Evolutionary conservation across 2,113 vertebrate species (phyloP), one percentile per base, ranked within the genome.

Genomic region (Saccopteryx leptura): DNA sequence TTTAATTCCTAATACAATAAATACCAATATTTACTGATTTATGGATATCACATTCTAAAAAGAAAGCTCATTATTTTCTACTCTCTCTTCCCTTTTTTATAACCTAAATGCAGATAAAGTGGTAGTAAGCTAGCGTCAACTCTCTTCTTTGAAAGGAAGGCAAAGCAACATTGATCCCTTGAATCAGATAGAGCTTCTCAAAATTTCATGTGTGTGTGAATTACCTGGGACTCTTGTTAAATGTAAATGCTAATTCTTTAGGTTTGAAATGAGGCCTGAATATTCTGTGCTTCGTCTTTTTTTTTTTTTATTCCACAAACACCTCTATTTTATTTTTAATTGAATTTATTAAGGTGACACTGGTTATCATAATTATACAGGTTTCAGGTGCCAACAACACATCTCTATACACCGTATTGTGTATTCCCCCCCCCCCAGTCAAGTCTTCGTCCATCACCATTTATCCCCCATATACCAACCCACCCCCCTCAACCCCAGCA

Each of bases 11-110:
- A 88, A 92, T 7, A 76, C 1, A 76, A 24, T 78, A 50, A 81
- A 52, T 60, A 71, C 13, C n/a, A 74, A 54, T 84, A 90, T 85
- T 83, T 78, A 94, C 50, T 31, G 2, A 81, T 46, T 80, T 80
- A 68, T 90, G 18, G 13, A n/a, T 56, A 0, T 81, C 50, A 84
- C 24, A 92, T 85, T 14, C 56, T 84, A 66, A 82, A 76, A 78
- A 86, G 60, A 50, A 91, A 61, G 31, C 19, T 93, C 4, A 21
- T 52, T 52, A 69, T 74, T 96, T 95, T 66, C 69, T 87, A 33
- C 23, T n/a, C 17, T 66, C 60, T 76, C 50, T 76, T 26, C 19
- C 31, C 74, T 13, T 91, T 48, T 2, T 71, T 19, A 66, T 24
- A 54, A 54, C 60, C 81, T 26, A 91, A 93, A 52, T 74, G 46